Evolutionary conservation across 2,113 vertebrate genomes (phyloP), one percentile per base, ranked within the genome.

Genomic region (Ailuropoda melanoleuca): DNA sequence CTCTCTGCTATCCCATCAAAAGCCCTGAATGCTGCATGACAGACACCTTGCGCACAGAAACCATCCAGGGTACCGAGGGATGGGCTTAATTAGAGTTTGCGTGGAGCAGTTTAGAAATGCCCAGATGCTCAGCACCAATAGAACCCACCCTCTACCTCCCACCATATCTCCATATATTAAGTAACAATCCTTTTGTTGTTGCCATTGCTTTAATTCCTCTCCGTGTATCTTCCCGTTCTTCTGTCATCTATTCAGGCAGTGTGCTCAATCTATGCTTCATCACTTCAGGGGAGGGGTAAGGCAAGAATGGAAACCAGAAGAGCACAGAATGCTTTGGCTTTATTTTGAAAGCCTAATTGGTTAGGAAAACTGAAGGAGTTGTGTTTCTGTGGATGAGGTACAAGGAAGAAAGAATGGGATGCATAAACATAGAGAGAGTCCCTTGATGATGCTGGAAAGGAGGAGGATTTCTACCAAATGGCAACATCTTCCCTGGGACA

Each of bases 81-180:
- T 23, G 43, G 26, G 12, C 14, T 83, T 31, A 53, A 58, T 55
- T 4, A 72, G 64, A 72, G 8, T 50, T 82, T 48, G 1, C 24
- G n/a, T 34, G 50, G 6, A 17, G 19, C 15, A 68, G 37, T 26
- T 83, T 29, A 31, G 50, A 83, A 86, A 21, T 12, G 10, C 14
- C 39, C 34, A 55, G 6, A 34, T 13, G 0, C 13, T 78, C 31
- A 6, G 9, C 13, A 37, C 6, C 12, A 62, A 2, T 50, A 7
- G 8, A 50, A 21, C 18, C 15, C 18, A 26, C 11, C 10, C 0
- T 12, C 55, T 2, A 34, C 24, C 15, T 0, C 23, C 48, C 23
- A 19, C 31, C 1, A 7, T 26, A 34, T 75, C 46, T 24, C 9
- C n/a, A 31, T 21, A 15, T 53, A 43, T 92, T 70, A 53, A 17